Percentiles rank a stretch among this genome's conserved stretches.
These are phyloP conservation scores for Thripadectes ignobilis DNA, from an alignment of 2,797 vertebrate species.

Conservation along the genomic window DNA sequence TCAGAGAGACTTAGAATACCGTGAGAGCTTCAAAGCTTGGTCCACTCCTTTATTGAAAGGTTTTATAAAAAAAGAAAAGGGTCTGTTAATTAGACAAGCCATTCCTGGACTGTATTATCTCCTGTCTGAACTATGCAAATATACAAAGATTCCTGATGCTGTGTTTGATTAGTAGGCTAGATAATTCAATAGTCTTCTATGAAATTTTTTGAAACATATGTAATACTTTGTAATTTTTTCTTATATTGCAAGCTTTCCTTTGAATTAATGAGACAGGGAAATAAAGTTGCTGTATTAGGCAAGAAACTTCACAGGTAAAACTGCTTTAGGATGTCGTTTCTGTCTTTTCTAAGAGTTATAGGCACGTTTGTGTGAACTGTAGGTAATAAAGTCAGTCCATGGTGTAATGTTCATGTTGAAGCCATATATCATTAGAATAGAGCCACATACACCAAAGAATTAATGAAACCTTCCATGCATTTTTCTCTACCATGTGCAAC, in stretches of 20 bases:
- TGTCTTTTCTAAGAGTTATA: conserved; percentile 53
- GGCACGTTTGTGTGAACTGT: conserved; percentile 27
- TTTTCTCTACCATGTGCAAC: conserved; percentile 70
- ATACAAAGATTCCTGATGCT: neutral
- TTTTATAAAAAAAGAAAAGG: neutral
- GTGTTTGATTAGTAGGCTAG: neutral
- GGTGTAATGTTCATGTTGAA: conserved; percentile 57
- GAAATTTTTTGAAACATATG: neutral
- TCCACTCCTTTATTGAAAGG: neutral
- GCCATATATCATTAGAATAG: conserved; percentile 67
- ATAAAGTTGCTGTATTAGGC: conserved; percentile 20
- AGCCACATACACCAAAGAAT: conserved; percentile 76
- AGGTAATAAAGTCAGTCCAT: conserved; percentile 65
- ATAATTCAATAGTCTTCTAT: neutral
- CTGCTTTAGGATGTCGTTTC: neutral
- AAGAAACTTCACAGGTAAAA: neutral
- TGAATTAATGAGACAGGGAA: neutral
- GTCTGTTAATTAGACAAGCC: neutral
- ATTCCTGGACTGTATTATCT: neutral
- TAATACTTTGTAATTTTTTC: neutral
- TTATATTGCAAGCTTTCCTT: neutral
- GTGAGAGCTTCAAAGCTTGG: neutral
- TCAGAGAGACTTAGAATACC: neutral
- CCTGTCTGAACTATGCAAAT: neutral
- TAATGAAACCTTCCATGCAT: conserved; percentile 77